Percentiles rank a stretch among this genome's conserved stretches.
Evolutionary conservation across 2,113 vertebrate species (phyloP).

Genomic region (Paratilapia polleni): DNA sequence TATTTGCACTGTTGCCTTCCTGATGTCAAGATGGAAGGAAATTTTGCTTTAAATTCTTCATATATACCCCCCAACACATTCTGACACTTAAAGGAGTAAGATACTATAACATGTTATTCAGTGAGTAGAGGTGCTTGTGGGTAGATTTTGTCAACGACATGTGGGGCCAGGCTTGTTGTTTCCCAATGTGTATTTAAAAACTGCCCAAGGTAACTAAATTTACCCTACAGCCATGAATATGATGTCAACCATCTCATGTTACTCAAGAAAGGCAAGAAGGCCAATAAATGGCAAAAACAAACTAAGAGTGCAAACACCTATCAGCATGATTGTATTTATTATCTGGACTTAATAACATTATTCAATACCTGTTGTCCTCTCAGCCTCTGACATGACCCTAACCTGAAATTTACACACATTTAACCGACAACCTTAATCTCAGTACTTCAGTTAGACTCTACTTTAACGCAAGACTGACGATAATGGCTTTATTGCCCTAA

Average conservation of each 20-base stretch:
- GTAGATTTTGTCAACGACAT: not conserved
- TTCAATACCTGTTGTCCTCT: not conserved
- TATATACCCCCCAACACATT: rapidly evolving
- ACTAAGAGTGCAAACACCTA: not conserved
- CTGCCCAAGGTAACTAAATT: not conserved
- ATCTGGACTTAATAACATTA: not conserved
- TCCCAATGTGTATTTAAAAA: not conserved
- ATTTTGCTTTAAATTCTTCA: not conserved
- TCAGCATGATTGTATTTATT: not conserved
- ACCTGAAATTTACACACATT: not conserved
- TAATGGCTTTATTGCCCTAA: not conserved
- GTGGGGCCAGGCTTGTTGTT: not conserved
- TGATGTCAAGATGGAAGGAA: not conserved
- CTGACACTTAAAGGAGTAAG: not conserved
- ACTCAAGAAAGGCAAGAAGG: not conserved
- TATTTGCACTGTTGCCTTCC: not conserved
- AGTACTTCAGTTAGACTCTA: not conserved
- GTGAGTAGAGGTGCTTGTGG: not conserved
- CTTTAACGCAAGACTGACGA: not conserved
- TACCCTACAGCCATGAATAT: not conserved
- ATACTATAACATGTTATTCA: not conserved
- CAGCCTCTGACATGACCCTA: rapidly evolving
- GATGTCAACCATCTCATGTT: not conserved
- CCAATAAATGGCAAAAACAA: not conserved
- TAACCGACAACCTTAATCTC: not conserved